Evolutionary conservation across 30 jellyfish, hydroid and myxozoan genomes (phyloP).

Genomic region (Cassiopea andromeda): DNA sequence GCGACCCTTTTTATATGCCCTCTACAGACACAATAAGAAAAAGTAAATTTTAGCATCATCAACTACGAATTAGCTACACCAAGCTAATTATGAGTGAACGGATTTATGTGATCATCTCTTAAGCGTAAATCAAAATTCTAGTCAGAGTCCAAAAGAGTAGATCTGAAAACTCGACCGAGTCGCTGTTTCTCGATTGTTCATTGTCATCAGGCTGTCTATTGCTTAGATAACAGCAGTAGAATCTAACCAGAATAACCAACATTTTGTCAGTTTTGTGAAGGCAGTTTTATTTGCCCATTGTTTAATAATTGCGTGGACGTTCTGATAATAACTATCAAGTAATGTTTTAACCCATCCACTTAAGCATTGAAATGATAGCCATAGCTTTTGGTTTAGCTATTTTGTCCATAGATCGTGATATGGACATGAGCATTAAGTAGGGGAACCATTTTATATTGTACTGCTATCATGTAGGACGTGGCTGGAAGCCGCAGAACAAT

Average conservation of each 20-base stretch:
- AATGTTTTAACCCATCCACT: constrained; percentile 12
- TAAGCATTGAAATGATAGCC: neutral
- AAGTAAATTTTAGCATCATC: constrained; percentile 39
- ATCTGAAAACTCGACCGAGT: constrained; percentile 7
- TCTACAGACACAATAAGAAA: constrained; percentile 8
- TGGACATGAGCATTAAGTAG: neutral
- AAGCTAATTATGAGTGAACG: constrained; percentile 31
- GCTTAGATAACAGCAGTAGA: constrained; percentile 5
- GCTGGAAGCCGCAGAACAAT: neutral
- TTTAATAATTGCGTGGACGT: constrained; percentile 4
- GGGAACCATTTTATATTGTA: neutral
- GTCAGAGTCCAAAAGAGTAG: constrained; percentile 6
- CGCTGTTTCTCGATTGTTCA: constrained; percentile 20
- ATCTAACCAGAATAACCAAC: constrained; percentile 7
- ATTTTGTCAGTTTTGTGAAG: neutral
- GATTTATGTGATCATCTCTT: constrained; percentile 33
- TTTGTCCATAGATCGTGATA: neutral
- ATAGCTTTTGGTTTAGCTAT: neutral
- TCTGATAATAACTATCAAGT: neutral
- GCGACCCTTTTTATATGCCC: constrained; percentile 4
- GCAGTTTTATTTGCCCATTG: neutral
- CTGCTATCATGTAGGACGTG: constrained; percentile 2
- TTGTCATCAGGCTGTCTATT: constrained; percentile 11
- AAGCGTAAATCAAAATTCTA: constrained; percentile 56
- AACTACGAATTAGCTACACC: constrained; percentile 51